Conservation (phyloP, 2,888 invertebrate genomes). For the Drosophila pegasa region DNA sequence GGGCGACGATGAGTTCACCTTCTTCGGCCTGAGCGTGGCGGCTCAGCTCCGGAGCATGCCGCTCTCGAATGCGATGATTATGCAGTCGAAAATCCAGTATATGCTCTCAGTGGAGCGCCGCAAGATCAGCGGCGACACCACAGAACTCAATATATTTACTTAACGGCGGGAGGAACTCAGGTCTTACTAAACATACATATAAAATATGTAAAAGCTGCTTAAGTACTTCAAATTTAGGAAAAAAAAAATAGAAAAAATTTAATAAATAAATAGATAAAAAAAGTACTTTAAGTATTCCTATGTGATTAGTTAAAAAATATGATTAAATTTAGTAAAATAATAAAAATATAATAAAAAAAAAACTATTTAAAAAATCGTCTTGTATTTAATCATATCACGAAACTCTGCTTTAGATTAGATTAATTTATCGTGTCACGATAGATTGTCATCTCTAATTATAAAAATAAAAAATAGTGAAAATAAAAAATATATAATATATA, state of each 20-base stretch:
- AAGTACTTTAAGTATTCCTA: not conserved
- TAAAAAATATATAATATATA: too few relatives aligned
- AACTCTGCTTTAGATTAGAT: too few relatives aligned
- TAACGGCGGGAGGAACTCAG: too few relatives aligned
- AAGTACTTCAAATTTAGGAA: not conserved
- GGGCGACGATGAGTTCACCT: slow-evolving; percentile 68
- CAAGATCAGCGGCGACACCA: slow-evolving; percentile 44
- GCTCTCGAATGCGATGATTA: slow-evolving; percentile 59
- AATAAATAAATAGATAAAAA: too few relatives aligned
- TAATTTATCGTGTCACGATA: too few relatives aligned
- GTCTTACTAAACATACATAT: too few relatives aligned
- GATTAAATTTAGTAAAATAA: not conserved
- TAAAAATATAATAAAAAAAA: too few relatives aligned
- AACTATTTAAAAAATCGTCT: too few relatives aligned
- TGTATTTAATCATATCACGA: too few relatives aligned
- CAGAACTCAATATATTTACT: slow-evolving; percentile 18
- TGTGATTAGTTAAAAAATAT: not conserved
- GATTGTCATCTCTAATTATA: too few relatives aligned
- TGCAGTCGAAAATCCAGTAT: slow-evolving; percentile 68
- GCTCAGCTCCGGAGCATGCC: slow-evolving; percentile 70
- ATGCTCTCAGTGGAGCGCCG: slow-evolving; percentile 65
- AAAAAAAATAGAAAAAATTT: not conserved
- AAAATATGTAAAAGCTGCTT: not conserved
- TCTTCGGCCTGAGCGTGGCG: slow-evolving; percentile 63
- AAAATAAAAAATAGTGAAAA: too few relatives aligned